Conservation (phyloP, 2,888 invertebrate genomes). For the Gandaritis pyraliata region DNA sequence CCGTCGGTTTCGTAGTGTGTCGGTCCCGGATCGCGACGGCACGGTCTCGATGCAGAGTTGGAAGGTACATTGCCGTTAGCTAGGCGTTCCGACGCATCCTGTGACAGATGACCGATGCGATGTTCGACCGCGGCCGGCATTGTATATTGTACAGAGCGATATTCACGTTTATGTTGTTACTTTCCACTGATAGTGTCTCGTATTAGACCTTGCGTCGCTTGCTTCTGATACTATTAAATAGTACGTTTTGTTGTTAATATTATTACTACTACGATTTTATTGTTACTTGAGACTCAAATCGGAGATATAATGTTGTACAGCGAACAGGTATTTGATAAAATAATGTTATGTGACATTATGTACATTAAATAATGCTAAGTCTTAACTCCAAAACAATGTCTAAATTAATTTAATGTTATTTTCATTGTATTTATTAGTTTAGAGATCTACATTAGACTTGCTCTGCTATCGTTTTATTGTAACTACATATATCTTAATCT, state of each 20-base stretch:
- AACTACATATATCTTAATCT: constrained; percentile 30
- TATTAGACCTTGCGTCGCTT: constrained; percentile 50
- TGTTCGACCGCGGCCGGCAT: constrained; percentile 14
- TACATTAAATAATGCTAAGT: constrained; percentile 56
- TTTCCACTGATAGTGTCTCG: constrained; percentile 34
- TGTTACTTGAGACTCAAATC: constrained; percentile 43
- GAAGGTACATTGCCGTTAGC: not conserved
- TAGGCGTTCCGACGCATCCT: no score
- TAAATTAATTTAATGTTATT: constrained; percentile 46
- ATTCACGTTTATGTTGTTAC: constrained; percentile 36
- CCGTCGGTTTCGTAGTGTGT: not conserved
- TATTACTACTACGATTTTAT: constrained; percentile 54
- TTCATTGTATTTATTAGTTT: constrained; percentile 42
- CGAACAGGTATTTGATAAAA: constrained; percentile 31
- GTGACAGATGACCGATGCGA: no score
- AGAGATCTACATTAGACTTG: constrained; percentile 45
- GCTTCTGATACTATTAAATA: constrained; percentile 52
- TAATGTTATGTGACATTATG: constrained; percentile 50
- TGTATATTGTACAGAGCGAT: constrained; percentile 42
- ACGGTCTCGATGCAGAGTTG: not conserved
- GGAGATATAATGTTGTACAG: constrained; percentile 53
- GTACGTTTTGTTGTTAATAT: constrained; percentile 60
- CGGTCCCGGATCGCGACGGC: no score
- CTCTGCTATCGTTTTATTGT: constrained; percentile 45
- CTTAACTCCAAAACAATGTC: constrained; percentile 45